Evolutionary conservation across 2,113 vertebrate genomes (phyloP).

Genomic region (Casuarius casuarius): DNA sequence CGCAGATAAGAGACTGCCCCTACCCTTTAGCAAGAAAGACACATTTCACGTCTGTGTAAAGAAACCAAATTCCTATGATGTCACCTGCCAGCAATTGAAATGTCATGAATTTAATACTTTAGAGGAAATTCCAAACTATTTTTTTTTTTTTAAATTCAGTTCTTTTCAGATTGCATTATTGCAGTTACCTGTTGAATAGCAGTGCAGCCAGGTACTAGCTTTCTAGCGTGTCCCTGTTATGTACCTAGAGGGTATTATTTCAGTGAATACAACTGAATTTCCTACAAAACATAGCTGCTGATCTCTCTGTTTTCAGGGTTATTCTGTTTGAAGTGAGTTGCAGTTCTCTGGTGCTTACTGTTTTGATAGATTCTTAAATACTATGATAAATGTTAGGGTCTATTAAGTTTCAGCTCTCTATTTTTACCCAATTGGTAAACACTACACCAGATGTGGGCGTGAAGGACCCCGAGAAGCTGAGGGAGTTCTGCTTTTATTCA

Average conservation of each 20-base stretch:
- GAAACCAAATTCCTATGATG: not conserved
- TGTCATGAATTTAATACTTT: not conserved
- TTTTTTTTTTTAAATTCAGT: not conserved
- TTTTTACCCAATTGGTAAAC: constrained; percentile 51
- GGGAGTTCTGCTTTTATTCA: constrained; percentile 70
- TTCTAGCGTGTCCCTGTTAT: not conserved
- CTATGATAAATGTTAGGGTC: constrained; percentile 44
- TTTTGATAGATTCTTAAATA: constrained; percentile 43
- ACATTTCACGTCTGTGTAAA: not conserved
- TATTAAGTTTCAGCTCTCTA: constrained; percentile 56
- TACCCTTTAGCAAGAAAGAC: not conserved
- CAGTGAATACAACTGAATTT: not conserved
- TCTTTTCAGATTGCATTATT: not conserved
- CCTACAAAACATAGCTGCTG: not conserved
- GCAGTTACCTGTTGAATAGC: not conserved
- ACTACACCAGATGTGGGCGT: constrained; percentile 51
- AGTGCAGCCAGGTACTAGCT: not conserved
- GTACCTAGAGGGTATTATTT: not conserved
- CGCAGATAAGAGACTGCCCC: not conserved
- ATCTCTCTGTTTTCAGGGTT: constrained; percentile 7
- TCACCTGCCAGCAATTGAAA: not conserved
- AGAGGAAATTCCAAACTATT: not conserved
- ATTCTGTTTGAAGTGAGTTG: constrained; percentile 30
- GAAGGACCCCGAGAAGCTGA: constrained; percentile 35
- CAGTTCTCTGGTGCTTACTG: constrained; percentile 24